Conservation (phyloP, 2,888 invertebrate species). For the Exephanes ischioxanthus region DNA sequence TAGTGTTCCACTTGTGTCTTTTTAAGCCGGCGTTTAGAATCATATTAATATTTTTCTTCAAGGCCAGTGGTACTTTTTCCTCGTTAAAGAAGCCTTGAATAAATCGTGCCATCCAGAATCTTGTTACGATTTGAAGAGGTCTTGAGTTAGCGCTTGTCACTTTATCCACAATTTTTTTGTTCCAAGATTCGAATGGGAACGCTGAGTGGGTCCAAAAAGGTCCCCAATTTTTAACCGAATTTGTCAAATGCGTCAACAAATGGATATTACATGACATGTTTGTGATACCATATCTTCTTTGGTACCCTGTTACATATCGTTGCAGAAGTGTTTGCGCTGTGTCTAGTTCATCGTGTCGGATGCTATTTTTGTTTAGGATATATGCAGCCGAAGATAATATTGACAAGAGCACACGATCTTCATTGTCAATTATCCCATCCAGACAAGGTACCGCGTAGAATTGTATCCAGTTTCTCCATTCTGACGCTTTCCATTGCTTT, state of each 20-base stretch:
- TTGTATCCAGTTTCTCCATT: no score
- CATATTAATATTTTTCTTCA: neutral
- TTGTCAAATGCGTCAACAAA: slow-evolving; percentile 19
- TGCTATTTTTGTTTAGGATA: no score
- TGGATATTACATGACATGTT: slow-evolving; percentile 54
- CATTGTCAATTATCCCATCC: no score
- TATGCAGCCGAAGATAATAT: no score
- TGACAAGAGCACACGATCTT: no score
- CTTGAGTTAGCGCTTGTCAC: slow-evolving; percentile 23
- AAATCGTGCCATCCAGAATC: slow-evolving; percentile 25
- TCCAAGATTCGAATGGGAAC: slow-evolving; percentile 48
- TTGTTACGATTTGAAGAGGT: slow-evolving; percentile 27
- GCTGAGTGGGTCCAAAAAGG: slow-evolving; percentile 53
- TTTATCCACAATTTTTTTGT: slow-evolving; percentile 37
- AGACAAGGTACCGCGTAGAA: no score
- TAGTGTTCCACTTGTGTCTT: neutral
- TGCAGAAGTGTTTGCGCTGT: no score
- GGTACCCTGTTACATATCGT: slow-evolving; percentile 4
- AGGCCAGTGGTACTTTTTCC: neutral
- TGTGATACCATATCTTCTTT: slow-evolving; percentile 2
- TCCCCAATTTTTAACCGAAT: slow-evolving; percentile 37
- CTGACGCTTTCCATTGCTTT: no score
- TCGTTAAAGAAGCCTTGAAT: neutral
- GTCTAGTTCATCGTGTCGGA: no score
- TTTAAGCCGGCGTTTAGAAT: neutral